Conservation (phyloP, 2,113 vertebrate genomes). For the Onychostoma macrolepis region DNA sequence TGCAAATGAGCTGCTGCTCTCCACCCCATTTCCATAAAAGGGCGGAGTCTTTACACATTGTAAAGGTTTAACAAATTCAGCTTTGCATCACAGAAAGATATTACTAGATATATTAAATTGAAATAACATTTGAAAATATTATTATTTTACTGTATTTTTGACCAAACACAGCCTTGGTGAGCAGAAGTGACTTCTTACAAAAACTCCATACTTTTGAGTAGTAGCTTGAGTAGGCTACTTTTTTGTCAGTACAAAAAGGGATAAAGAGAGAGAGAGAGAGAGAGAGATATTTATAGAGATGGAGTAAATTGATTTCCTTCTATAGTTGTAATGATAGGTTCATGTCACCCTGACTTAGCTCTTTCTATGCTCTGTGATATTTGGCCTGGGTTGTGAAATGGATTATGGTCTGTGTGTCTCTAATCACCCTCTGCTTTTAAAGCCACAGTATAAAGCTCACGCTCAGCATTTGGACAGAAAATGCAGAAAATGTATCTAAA, state of each 20-base stretch:
- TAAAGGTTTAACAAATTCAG: no score
- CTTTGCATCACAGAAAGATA: no score
- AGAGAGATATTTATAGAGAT: neutral
- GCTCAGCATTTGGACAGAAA: neutral
- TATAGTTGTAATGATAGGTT: neutral
- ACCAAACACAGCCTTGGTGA: no score
- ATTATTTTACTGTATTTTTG: neutral
- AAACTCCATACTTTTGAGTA: neutral
- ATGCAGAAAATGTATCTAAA: neutral
- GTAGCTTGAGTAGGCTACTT: neutral
- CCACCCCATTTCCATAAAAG: no score
- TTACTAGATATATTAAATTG: neutral
- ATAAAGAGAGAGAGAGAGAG: neutral
- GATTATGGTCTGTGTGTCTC: neutral
- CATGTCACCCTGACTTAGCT: slow-evolving; percentile 4
- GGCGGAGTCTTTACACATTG: no score
- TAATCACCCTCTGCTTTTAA: slow-evolving; percentile 19
- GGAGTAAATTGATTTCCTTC: slow-evolving; percentile 24
- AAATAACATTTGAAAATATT: no score
- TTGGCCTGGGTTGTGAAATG: slow-evolving; percentile 20
- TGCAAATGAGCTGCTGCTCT: no score
- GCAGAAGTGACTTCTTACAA: neutral
- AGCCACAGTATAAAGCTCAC: neutral
- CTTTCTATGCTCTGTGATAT: slow-evolving; percentile 13
- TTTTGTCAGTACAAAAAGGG: neutral